phyloP scores from a whole-genome alignment of 2,888 invertebrate species.

The Ligdia adustata region DNA sequence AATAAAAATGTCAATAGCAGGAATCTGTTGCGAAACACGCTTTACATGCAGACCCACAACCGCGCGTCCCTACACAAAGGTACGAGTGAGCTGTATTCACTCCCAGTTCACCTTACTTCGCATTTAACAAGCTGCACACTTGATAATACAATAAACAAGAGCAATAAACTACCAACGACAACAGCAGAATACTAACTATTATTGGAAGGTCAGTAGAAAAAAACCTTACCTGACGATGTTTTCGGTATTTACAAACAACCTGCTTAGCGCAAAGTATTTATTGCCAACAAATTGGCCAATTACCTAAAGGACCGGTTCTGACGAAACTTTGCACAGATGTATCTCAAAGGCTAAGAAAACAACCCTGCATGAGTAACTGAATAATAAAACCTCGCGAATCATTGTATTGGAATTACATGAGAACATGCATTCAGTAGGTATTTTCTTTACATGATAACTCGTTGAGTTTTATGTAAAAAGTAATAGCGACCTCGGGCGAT shows the following conservation, averaged over 20 bases:
- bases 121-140: slow-evolving; percentile 43
- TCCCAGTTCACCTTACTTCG: slow-evolving; percentile 57
- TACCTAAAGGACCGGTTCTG: slow-evolving; percentile 32
- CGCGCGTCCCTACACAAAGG: slow-evolving; percentile 29
- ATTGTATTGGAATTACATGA: neutral
- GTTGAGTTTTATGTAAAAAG: neutral
- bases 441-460: neutral
- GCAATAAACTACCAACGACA: slow-evolving; percentile 27
- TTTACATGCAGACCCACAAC: slow-evolving; percentile 64
- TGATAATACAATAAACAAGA: slow-evolving; percentile 30
- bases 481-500: slow-evolving; percentile 35
- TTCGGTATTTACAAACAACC: slow-evolving; percentile 29
- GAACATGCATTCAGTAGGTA: neutral
- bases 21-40: slow-evolving; percentile 63
- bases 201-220: slow-evolving; percentile 6
- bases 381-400: slow-evolving; percentile 11
- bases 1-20: slow-evolving; percentile 47
- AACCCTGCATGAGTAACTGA: slow-evolving; percentile 30
- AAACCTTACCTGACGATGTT: slow-evolving; percentile 2
- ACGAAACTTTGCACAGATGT: slow-evolving; percentile 32
- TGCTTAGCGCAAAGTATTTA: slow-evolving; percentile 16
- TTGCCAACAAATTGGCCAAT: slow-evolving; percentile 24
- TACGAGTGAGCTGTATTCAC: slow-evolving; percentile 49
- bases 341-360: slow-evolving; percentile 26
- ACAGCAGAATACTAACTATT: slow-evolving; percentile 17